Evolutionary conservation across 2,888 invertebrate species (phyloP).

Genomic region (Eulithis testata): DNA sequence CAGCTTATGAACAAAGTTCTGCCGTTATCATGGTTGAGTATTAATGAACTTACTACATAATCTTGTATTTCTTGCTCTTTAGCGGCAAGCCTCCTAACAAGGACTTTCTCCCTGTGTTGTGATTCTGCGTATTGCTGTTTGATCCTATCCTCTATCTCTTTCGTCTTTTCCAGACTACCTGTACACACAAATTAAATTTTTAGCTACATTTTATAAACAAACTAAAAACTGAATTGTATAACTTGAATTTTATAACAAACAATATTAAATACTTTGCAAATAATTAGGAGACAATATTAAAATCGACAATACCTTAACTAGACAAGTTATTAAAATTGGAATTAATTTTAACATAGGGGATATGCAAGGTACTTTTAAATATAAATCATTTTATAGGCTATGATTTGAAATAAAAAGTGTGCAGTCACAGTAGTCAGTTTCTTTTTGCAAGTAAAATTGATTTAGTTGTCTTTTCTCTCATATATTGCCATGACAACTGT

Average conservation of each 20-base stretch:
- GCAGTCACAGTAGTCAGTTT: too few species aligned
- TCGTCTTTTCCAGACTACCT: constrained; percentile 89
- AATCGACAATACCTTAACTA: constrained; percentile 84
- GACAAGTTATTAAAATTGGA: constrained; percentile 36
- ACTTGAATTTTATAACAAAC: not conserved
- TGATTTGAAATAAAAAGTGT: too few species aligned
- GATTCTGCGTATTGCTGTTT: constrained; percentile 93
- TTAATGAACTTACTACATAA: constrained; percentile 90
- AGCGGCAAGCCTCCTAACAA: constrained; percentile 95
- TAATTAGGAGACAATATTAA: constrained; percentile 22
- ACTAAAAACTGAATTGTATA: not conserved
- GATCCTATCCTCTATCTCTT: constrained; percentile 91
- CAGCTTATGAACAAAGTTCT: not conserved
- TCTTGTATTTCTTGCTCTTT: constrained; percentile 99
- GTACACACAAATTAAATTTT: constrained; percentile 52
- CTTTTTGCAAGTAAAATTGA: not conserved
- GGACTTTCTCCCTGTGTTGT: constrained; percentile 95
- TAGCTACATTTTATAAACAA: not conserved
- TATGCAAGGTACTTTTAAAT: not conserved
- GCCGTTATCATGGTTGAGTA: not conserved
- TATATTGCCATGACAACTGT: not conserved
- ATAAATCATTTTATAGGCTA: too few species aligned
- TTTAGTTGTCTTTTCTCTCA: not conserved
- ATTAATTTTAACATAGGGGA: not conserved
- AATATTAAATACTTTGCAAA: constrained; percentile 23